These are phyloP conservation scores for Calidris pugnax DNA, from an alignment of 2,113 vertebrate genomes.

Conservation along the genomic window DNA sequence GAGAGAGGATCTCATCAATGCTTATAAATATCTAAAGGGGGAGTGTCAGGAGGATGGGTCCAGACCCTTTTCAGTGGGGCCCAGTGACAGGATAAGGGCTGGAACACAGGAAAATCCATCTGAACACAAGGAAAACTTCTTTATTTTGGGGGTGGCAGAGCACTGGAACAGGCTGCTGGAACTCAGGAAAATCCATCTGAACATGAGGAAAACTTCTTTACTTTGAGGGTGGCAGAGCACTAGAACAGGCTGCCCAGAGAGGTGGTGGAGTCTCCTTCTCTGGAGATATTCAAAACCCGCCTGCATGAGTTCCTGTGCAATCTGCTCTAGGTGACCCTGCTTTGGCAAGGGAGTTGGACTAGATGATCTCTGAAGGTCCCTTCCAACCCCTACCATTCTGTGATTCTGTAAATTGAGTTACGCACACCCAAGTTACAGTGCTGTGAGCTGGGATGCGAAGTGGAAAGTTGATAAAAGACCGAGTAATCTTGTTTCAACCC, in stretches of 20 bases:
- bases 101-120: not conserved
- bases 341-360: not conserved
- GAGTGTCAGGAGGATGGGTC: not conserved
- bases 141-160: not conserved
- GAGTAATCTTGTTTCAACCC: not conserved
- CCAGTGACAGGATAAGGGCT: not conserved
- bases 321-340: not conserved
- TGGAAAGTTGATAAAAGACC: not conserved
- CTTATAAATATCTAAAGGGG: not conserved
- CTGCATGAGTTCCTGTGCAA: not conserved
- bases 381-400: not conserved
- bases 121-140: not conserved
- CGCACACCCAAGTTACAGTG: accelerated
- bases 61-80: not conserved
- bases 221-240: not conserved
- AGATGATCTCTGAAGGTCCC: not conserved
- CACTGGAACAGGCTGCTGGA: not conserved
- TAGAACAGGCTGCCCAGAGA: not conserved
- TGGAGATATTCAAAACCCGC: not conserved
- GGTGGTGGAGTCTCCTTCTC: not conserved
- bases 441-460: not conserved
- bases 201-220: not conserved
- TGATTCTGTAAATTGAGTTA: not conserved
- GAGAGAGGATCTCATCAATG: not conserved
- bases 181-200: not conserved